Evolutionary conservation across 2,888 invertebrate species (phyloP), one percentile per base, ranked within the genome.

Genomic region (Pristionchus exspectatus): DNA sequence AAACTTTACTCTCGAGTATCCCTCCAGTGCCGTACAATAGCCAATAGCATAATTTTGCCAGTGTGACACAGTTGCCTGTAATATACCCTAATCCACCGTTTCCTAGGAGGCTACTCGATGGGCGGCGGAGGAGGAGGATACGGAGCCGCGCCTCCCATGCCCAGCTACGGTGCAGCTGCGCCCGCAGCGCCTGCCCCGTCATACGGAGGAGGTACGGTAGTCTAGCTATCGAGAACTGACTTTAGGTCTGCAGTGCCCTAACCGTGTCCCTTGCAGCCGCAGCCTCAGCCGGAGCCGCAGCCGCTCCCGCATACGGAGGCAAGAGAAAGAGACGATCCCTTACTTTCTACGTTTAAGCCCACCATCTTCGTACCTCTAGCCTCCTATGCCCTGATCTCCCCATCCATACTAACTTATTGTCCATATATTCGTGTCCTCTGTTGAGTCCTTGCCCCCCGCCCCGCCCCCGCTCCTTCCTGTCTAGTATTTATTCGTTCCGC

Each of bases 251-350:
- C 27, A 50, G 83, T 54, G 4, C 3, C 44, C 77, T 10, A 4
- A 38, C 77, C 12, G 50, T 77, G 0, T 9, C 69, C 30, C 30
- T 72, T 72, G 69, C 69, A 81, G 81, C 50, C 33, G 54, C 54
- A 2, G n/a, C 56, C 14, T 33, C 66, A 44, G 87, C 44, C 14
- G 69, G 21, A 4, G 87, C 87, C 21, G 59, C 87, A 27, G 59
- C 87, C 44, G 59, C 87, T 66, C 50, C 87, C n/a, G 38, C 87
- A 44, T 87, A 87, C 50, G 87, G 87, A 87, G 87, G 87, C 87
- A 87, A 87, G 87, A 63, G 87, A 87, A 87, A 69, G 69, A 38
- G 69, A 69, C 63, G 87, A 50, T 63, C 87, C 9, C 87, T 87
- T 24, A 69, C 87, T 27, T 87, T 87, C 87, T 87, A 87, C 69